These are phyloP conservation scores for Euschistus heros DNA, from an alignment of 1,140 invertebrate genomes.

Conservation along the genomic window DNA sequence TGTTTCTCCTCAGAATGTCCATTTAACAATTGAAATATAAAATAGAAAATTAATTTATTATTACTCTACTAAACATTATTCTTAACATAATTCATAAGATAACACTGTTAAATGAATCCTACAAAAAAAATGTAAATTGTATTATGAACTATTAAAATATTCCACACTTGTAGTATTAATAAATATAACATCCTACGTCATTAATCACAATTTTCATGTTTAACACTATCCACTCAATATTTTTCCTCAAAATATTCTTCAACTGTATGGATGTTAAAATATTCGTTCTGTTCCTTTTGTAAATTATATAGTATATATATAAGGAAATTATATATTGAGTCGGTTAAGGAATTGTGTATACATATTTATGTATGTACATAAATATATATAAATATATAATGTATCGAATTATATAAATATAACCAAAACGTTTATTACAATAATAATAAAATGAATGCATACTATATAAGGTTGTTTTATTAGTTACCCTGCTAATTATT, in stretches of 20 bases:
- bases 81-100: no score
- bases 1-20: background rate
- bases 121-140: no score
- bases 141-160: no score
- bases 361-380: constrained; percentile 15
- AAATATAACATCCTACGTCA: no score
- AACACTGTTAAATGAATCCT: no score
- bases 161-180: no score
- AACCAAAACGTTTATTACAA: constrained; percentile 13
- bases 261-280: constrained; percentile 16
- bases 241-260: background rate
- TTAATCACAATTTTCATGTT: no score
- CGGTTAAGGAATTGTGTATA: constrained; percentile 15
- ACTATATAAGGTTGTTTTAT: constrained; percentile 9
- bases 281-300: constrained; percentile 13
- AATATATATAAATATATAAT: constrained; percentile 3
- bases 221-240: background rate
- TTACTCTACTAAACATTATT: no score
- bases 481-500: no score
- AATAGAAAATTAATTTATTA: no score
- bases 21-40: no score
- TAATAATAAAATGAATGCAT: constrained; percentile 14
- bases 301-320: constrained; percentile 7
- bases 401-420: constrained; percentile 17
- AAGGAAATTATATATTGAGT: background rate